Percentiles rank a stretch among this genome's conserved stretches.
Conservation (phyloP, 2,888 invertebrate species). For the Apodemia hepburni region DNA sequence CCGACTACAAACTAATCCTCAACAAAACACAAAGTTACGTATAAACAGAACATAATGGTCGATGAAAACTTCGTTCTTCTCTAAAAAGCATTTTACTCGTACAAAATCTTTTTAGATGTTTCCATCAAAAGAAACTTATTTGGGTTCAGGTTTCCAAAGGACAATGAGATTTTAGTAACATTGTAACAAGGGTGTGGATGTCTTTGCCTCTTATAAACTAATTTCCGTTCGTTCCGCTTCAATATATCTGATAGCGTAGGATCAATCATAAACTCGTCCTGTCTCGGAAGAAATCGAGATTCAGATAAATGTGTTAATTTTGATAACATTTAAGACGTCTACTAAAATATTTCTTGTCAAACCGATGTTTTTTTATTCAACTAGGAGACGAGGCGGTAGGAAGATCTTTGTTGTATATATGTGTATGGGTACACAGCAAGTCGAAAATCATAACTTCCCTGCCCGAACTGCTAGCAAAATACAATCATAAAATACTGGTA, state of each 20-base stretch:
- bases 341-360: neutral
- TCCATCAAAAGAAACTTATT: neutral
- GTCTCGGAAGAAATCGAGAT: slow-evolving; percentile 1
- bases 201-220: slow-evolving; percentile 18
- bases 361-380: neutral
- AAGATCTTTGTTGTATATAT: too few relatives aligned
- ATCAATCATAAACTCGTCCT: slow-evolving; percentile 12
- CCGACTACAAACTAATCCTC: neutral
- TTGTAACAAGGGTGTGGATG: slow-evolving; percentile 12
- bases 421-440: too few relatives aligned
- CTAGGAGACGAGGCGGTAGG: neutral
- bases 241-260: slow-evolving; percentile 10
- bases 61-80: neutral
- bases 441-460: too few relatives aligned
- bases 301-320: neutral
- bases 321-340: neutral
- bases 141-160: neutral
- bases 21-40: neutral
- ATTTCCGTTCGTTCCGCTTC: slow-evolving; percentile 21
- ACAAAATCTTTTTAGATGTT: neutral
- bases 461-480: too few relatives aligned
- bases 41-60: neutral
- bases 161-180: slow-evolving; percentile 11
- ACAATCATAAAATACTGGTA: too few relatives aligned
- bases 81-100: neutral